A percentile compares a stretch with the other conserved stretches of the same genome.
phyloP scores from a whole-genome alignment of 1,140 invertebrate genomes.

The Papilio glaucus region DNA sequence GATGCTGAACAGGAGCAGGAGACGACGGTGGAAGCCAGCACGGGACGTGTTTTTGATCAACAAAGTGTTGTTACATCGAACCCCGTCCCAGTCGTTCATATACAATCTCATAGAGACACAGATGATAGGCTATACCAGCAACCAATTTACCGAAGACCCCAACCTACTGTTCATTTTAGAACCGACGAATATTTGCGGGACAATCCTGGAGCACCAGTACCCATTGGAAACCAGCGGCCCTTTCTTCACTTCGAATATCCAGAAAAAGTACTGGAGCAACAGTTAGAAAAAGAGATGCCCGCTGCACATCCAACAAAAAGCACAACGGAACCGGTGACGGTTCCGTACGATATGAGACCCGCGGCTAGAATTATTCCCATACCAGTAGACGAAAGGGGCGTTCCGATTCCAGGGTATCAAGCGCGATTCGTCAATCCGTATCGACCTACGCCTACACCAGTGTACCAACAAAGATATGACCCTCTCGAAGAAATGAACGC shows the following conservation, averaged over 20 bases:
- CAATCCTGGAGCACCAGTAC: conserved; percentile 77
- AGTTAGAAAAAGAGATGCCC: conserved; percentile 69
- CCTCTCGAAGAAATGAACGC: conserved; percentile 66
- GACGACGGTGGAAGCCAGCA: conserved; percentile 79
- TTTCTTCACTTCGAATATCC: conserved; percentile 78
- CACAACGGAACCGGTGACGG: conserved; percentile 54
- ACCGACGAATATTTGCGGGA: conserved; percentile 80
- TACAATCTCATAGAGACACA: conserved; percentile 65
- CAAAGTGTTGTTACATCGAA: conserved; percentile 76
- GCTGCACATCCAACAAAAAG: conserved; percentile 46
- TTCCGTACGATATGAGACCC: conserved; percentile 63
- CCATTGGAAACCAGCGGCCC: conserved; percentile 81
- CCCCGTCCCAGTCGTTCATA: conserved; percentile 75
- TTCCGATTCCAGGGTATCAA: conserved; percentile 73
- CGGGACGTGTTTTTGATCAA: conserved; percentile 74
- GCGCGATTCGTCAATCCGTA: conserved; percentile 68
- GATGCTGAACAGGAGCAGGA: conserved; percentile 74
- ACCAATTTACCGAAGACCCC: conserved; percentile 78
- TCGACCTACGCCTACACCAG: conserved; percentile 57
- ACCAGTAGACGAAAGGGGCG: conserved; percentile 71
- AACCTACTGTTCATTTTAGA: conserved; percentile 78
- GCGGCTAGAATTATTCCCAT: conserved; percentile 68
- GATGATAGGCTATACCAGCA: conserved; percentile 79
- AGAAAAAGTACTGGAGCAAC: conserved; percentile 75
- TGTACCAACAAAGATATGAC: conserved; percentile 68